Evolutionary conservation across 2,888 invertebrate species (phyloP), one percentile per base, ranked within the genome.

Genomic region (Bombylius major): DNA sequence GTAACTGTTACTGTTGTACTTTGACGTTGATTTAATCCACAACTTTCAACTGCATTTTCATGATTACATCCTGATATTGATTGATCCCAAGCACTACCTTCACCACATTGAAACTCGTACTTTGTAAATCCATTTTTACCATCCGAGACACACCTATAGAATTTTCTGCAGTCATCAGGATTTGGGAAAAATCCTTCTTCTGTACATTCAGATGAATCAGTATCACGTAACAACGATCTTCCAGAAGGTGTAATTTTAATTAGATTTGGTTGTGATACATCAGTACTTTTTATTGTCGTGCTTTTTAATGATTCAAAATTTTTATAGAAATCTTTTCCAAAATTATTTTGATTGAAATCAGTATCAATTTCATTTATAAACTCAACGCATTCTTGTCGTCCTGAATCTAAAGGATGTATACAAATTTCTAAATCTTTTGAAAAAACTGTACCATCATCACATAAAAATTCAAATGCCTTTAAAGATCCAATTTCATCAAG

Each of bases 51-150:
- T 56, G 80, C 79, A 66, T 86, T 80, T 51, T 79, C 77, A 68
- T 88, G 81, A 70, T 89, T 88, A 69, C 89, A 90, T 51, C 83
- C 79, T 67, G 80, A 76, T 57, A 81, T 72, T 53, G 77, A 73
- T 56, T 81, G 78, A 72, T 87, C 87, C 88, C 89, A 89, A 42
- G 85, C 82, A 6, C 89, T 89, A 52, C 87, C 87, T 55, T 82
- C 79, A 5, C 82, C 84, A 69, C 89, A 89, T 13, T 75, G 75
- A 68, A 86, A 89, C 59, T 86, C 83, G 67, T 84, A 83, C 70
- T 79, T 82, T 50, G 73, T 81, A 63, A 76, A 85, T 5, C 77
- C 76, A 58, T 79, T 80, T 36, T 77, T 73, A 1, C 80, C 82
- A 65, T 80, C 78, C 57, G 77, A 75, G 32, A 87, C 86, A 70